Conservation (phyloP, 2,888 invertebrate species). For the Tachina fera region DNA sequence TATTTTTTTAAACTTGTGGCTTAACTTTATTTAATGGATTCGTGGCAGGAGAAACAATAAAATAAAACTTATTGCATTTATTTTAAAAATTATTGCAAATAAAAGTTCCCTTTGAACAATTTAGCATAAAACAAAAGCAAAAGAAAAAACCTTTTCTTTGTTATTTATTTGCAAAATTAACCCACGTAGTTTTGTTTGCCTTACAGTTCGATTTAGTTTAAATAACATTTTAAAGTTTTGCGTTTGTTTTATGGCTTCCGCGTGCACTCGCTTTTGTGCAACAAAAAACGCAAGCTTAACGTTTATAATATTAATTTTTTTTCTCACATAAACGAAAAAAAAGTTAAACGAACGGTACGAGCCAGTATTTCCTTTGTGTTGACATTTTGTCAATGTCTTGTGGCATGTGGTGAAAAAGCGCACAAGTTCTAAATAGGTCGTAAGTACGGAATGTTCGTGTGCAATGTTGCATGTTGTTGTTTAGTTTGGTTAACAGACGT, state of each 20-base stretch:
- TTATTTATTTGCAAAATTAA: slow-evolving; percentile 3
- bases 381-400: slow-evolving; percentile 58
- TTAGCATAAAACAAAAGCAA: slow-evolving; percentile 40
- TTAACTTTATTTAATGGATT: slow-evolving; percentile 44
- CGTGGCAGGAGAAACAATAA: slow-evolving; percentile 29
- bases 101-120: slow-evolving; percentile 57
- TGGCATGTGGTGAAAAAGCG: slow-evolving; percentile 10
- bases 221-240: slow-evolving; percentile 44
- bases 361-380: slow-evolving; percentile 49
- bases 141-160: slow-evolving; percentile 23
- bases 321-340: background rate
- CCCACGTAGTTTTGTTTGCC: slow-evolving; percentile 26
- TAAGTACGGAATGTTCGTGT: background rate
- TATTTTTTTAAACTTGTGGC: slow-evolving; percentile 52
- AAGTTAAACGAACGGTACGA: background rate
- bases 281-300: slow-evolving; percentile 59
- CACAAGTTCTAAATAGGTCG: slow-evolving; percentile 5
- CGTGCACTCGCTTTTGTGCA: slow-evolving; percentile 41
- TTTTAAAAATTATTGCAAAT: slow-evolving; percentile 62
- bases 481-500: slow-evolving; percentile 58
- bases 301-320: slow-evolving; percentile 50
- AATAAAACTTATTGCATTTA: slow-evolving; percentile 57
- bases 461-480: slow-evolving; percentile 58
- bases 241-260: slow-evolving; percentile 67
- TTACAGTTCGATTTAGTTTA: slow-evolving; percentile 41